Conservation (phyloP, 2,797 vertebrate genomes). For the Gobionotothen gibberifrons region DNA sequence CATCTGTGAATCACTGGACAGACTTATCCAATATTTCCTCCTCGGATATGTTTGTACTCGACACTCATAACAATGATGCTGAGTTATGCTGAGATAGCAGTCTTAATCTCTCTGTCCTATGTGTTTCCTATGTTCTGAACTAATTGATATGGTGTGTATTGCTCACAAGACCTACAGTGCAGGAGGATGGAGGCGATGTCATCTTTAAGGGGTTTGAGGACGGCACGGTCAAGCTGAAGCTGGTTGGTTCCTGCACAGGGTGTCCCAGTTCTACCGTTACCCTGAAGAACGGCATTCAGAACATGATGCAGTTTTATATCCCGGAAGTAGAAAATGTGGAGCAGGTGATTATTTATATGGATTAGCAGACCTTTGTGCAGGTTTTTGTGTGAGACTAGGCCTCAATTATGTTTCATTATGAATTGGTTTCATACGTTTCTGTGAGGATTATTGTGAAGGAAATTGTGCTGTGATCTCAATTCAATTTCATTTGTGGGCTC, state of each 20-base stretch:
- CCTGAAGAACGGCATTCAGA: constrained; percentile 86
- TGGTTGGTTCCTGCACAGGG: constrained; percentile 87
- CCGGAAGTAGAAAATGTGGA: constrained; percentile 86
- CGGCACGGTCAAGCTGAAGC: constrained; percentile 85
- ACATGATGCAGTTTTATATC: constrained; percentile 90
- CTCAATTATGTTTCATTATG: neutral
- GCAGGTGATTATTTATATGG: constrained; percentile 75
- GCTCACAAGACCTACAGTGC: constrained; percentile 85
- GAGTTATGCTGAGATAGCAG: constrained; percentile 9
- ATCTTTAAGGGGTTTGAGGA: constrained; percentile 87
- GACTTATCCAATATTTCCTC: neutral
- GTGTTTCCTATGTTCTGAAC: constrained; percentile 36
- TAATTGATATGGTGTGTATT: constrained; percentile 5
- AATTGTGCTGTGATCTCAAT: neutral
- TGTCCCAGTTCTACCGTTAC: constrained; percentile 88
- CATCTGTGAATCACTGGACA: neutral
- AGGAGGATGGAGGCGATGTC: constrained; percentile 88
- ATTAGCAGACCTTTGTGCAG: neutral
- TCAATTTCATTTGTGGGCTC: no score
- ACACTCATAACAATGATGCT: neutral
- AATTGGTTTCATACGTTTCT: neutral
- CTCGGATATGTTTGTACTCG: neutral
- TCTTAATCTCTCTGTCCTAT: constrained; percentile 23
- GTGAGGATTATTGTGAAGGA: neutral
- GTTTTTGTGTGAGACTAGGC: neutral